phyloP scores from a whole-genome alignment of 2,888 invertebrate genomes.

The Bursaphelenchus okinawaensis region DNA sequence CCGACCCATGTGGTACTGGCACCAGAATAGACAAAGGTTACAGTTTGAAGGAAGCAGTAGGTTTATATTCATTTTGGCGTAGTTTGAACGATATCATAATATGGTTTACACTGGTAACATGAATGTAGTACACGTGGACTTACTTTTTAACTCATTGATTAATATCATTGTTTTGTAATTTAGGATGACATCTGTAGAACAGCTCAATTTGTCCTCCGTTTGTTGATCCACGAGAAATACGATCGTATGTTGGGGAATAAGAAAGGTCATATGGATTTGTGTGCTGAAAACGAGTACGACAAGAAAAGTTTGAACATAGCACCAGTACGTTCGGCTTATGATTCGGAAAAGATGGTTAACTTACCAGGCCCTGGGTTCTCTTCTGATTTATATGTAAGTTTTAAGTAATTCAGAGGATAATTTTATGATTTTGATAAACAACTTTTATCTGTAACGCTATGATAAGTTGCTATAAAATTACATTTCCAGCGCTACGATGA shows the following conservation, averaged over 20 bases:
- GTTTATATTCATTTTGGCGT: no score
- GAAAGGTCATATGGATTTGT: neutral
- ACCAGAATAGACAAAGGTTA: conserved; percentile 23
- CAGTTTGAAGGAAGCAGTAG: neutral
- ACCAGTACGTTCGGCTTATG: conserved; percentile 5
- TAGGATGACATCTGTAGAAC: conserved; percentile 81
- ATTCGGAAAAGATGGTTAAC: conserved; percentile 1
- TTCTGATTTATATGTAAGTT: neutral
- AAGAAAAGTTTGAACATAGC: conserved; percentile 7
- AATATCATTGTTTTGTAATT: neutral
- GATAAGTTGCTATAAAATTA: neutral
- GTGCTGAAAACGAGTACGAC: conserved; percentile 6
- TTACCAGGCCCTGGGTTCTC: neutral
- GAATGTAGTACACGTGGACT: no score
- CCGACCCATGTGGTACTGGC: conserved; percentile 76
- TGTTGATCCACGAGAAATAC: conserved; percentile 63
- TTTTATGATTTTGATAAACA: no score
- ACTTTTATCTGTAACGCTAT: no score
- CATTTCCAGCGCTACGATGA: neutral
- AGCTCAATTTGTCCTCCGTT: conserved; percentile 82
- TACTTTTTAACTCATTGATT: neutral
- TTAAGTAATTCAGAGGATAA: no score
- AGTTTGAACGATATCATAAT: no score
- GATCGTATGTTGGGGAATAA: conserved; percentile 2
- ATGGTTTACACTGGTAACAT: no score